Evolutionary conservation across 1,140 invertebrate species (phyloP), one percentile per base, ranked within the genome.

Genomic region (Drosophila novamexicana): DNA sequence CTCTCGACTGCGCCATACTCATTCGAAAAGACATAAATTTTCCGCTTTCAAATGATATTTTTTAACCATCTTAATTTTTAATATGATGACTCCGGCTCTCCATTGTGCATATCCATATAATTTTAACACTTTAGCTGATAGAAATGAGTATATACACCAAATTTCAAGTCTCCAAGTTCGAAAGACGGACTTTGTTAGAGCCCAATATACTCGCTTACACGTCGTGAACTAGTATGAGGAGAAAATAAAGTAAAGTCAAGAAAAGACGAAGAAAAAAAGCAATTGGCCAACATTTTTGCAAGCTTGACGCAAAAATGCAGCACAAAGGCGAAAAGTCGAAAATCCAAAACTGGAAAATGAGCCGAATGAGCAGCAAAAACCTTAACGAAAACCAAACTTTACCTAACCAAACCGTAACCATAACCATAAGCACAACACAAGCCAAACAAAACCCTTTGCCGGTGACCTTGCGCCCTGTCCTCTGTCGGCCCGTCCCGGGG

Each of bases 271-370:
- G 22, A 36, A 52, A 22, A 73, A 42, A 18, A 49, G 18, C 36
- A 29, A 42, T 71, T 56, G 61, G 14, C 68, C 57, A 71, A 65
- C 68, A 71, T 65, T 65, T 71, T 42, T 18, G n/a, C 65, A 59
- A 50, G 37, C 16, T 36, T 34, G 0, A 9, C 10, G 56, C n/a
- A 42, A 68, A 79, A 78, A 45, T 80, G 72, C 78, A 77, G 36
- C 57, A 66, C 56, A 77, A 70, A 69, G 64, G 54, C 32, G 32
- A 76, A 79, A 65, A 65, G 18, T 47, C 2, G 32, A 32, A 40
- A 45, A 79, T 54, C 57, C 10, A 34, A 47, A 59, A 36, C 16
- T 10, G 34, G n/a, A 58, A 57, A 47, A 47, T 37, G 5, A 65
- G 42, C 36, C 9, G 7, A 61, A 62, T n/a, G 14, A 9, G 44